phyloP scores from a whole-genome alignment of 1,140 invertebrate genomes.

The Macrotrachela quadricornifera region DNA sequence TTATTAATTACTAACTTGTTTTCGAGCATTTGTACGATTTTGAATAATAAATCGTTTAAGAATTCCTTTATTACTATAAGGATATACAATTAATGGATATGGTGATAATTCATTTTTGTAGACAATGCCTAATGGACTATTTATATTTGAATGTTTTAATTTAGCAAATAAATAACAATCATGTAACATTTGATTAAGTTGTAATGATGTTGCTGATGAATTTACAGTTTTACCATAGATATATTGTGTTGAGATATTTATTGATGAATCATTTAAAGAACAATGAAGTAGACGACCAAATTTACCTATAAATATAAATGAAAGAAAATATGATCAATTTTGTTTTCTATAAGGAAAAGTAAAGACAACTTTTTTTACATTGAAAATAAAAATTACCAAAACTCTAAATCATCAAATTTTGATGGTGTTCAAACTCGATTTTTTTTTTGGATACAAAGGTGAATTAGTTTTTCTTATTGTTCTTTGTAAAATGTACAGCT shows the following conservation, averaged over 20 bases:
- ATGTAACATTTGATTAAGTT: constrained; percentile 38
- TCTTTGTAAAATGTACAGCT: too few relatives aligned
- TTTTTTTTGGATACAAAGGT: too few relatives aligned
- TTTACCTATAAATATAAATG: constrained; percentile 42
- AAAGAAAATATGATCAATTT: too few relatives aligned
- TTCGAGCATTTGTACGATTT: background rate
- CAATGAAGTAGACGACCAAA: constrained; percentile 69
- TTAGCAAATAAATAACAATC: constrained; percentile 71
- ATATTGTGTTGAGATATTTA: constrained; percentile 33
- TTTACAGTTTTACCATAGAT: constrained; percentile 9
- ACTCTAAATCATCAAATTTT: too few relatives aligned
- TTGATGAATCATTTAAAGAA: constrained; percentile 63
- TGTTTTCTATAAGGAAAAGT: too few relatives aligned
- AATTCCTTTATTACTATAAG: constrained; percentile 58
- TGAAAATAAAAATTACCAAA: too few relatives aligned
- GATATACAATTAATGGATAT: constrained; percentile 66
- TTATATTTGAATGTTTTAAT: constrained; percentile 55
- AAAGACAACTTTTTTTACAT: too few relatives aligned
- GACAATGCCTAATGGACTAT: constrained; percentile 61
- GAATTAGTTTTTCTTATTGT: too few relatives aligned
- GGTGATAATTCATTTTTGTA: constrained; percentile 41
- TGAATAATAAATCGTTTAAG: constrained; percentile 44
- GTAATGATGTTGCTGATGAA: background rate
- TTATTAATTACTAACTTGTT: background rate
- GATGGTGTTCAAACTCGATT: too few relatives aligned